These are phyloP conservation scores for Miniopterus natalensis DNA, from an alignment of 2,113 vertebrate species.

Conservation along the genomic window DNA sequence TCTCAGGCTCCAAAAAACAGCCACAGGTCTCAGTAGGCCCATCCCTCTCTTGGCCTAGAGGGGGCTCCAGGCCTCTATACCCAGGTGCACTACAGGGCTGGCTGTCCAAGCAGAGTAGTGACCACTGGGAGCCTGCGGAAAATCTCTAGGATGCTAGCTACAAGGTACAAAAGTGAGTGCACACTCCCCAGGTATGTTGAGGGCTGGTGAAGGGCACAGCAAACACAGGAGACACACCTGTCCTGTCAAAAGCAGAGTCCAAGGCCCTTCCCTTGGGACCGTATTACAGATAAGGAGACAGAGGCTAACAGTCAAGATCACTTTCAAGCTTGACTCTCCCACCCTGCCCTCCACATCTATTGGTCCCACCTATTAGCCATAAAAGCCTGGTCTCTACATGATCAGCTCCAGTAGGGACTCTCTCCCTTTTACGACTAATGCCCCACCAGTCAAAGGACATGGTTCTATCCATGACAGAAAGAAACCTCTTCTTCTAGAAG, in stretches of 20 bases:
- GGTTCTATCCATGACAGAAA: neutral
- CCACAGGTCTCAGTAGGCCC: neutral
- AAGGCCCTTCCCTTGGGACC: neutral
- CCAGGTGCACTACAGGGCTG: neutral
- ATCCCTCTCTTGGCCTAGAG: slow-evolving; percentile 47
- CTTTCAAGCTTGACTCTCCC: neutral
- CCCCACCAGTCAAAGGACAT: neutral
- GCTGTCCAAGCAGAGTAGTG: neutral
- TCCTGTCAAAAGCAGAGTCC: neutral
- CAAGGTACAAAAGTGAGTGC: neutral
- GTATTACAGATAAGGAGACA: neutral
- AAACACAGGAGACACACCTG: neutral
- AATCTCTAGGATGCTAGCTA: neutral
- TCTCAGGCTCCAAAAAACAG: neutral
- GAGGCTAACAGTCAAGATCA: neutral
- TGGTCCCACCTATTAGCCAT: neutral
- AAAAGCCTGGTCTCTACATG: neutral
- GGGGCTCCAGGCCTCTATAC: slow-evolving; percentile 7
- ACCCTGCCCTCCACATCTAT: neutral
- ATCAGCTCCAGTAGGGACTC: neutral
- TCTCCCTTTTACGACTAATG: neutral
- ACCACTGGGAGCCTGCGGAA: neutral
- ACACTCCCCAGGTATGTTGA: neutral
- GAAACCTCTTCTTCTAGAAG: neutral
- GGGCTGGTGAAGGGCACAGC: neutral